Evolutionary conservation across 92 coral and sea anemone species (phyloP).

Genomic region (Nematostella vectensis): DNA sequence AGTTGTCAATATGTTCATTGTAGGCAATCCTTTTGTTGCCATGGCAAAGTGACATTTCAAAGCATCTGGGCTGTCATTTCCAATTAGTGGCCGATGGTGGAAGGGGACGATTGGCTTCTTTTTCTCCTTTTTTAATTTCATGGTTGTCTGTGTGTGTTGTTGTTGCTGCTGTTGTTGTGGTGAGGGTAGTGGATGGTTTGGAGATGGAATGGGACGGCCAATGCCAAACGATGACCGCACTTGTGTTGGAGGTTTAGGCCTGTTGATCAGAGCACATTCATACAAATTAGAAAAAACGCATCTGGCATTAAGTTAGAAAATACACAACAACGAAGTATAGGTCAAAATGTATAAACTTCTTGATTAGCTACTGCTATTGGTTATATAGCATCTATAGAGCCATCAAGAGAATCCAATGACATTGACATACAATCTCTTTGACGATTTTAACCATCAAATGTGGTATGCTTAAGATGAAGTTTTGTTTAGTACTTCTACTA

Average conservation of each 20-base stretch:
- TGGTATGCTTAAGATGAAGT: too few relatives aligned
- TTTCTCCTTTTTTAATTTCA: conserved; percentile 83
- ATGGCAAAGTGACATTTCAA: conserved; percentile 61
- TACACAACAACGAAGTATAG: too few relatives aligned
- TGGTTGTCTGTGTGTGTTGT: conserved; percentile 51
- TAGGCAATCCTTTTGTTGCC: conserved; percentile 82
- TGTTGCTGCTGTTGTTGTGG: conserved; percentile 69
- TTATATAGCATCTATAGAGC: too few relatives aligned
- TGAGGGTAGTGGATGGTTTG: conserved; percentile 68
- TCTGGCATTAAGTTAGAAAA: not conserved
- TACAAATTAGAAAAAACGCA: not conserved
- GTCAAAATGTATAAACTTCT: too few relatives aligned
- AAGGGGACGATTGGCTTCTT: conserved; percentile 79
- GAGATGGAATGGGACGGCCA: conserved; percentile 76
- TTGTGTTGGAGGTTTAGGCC: conserved; percentile 80
- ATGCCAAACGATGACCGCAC: conserved; percentile 87
- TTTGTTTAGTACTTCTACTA: too few relatives aligned
- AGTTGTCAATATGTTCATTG: conserved; percentile 67
- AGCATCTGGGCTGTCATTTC: conserved; percentile 55
- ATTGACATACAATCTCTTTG: too few relatives aligned
- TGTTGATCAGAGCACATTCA: conserved; percentile 3
- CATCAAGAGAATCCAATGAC: too few relatives aligned
- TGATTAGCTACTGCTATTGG: too few relatives aligned
- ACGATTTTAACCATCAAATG: too few relatives aligned
- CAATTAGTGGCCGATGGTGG: conserved; percentile 74